Evolutionary conservation across 2,797 vertebrate species (phyloP).

Genomic region (Paedocypris micromegethes): DNA sequence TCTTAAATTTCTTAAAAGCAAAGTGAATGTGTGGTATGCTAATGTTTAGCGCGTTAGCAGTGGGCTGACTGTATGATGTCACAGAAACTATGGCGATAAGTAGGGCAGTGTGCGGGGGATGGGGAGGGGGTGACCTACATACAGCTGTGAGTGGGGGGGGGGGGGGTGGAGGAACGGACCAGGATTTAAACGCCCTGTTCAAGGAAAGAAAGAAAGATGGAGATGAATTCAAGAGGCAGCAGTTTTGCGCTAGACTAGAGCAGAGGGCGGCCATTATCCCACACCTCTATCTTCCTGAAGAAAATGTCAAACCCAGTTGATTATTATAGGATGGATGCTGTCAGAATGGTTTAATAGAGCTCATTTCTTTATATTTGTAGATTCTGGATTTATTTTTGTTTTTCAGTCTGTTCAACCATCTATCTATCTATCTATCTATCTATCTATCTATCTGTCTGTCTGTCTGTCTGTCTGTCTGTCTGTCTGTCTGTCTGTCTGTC

Average conservation of each 20-base stretch:
- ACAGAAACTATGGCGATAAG: slow-evolving; percentile 68
- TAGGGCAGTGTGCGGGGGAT: slow-evolving; percentile 64
- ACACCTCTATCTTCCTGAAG: no score
- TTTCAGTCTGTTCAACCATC: no score
- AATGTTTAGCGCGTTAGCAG: slow-evolving; percentile 24
- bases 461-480: no score
- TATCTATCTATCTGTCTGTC: no score
- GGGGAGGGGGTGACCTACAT: slow-evolving; percentile 52
- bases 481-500: no score
- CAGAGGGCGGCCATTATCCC: background rate
- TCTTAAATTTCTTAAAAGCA: background rate
- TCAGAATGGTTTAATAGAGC: no score
- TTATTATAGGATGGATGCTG: no score
- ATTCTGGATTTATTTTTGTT: no score
- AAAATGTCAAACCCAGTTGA: no score
- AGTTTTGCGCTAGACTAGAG: slow-evolving; percentile 17
- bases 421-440: no score
- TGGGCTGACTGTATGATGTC: slow-evolving; percentile 62
- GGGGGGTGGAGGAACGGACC: background rate
- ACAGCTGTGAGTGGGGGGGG: slow-evolving; percentile 42
- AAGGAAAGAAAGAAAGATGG: slow-evolving; percentile 3
- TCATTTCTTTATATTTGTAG: no score
- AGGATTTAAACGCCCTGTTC: slow-evolving; percentile 33
- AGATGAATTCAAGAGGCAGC: slow-evolving; percentile 28
- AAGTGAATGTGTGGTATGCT: slow-evolving; percentile 24